Evolutionary conservation across 2,113 vertebrate species (phyloP).

Genomic region (Xenopus laevis): DNA sequence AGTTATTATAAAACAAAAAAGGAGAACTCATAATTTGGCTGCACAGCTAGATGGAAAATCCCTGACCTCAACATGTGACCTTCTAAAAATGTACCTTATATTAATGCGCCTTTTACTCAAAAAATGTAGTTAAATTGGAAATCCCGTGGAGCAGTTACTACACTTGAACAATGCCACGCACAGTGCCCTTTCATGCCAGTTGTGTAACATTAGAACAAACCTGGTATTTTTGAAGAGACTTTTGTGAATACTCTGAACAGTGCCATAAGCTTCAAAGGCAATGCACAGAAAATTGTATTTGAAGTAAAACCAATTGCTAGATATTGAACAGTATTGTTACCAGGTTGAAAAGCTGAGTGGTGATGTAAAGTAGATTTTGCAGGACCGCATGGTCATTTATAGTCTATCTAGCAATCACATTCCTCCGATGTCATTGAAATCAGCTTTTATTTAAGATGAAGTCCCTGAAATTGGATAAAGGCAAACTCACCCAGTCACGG

Average conservation of each 20-base stretch:
- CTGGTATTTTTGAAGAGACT: background rate
- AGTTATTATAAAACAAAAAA: too few relatives aligned
- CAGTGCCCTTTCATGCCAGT: background rate
- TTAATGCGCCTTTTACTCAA: background rate
- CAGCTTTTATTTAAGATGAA: background rate
- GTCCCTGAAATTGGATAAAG: slow-evolving; percentile 4
- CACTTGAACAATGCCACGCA: background rate
- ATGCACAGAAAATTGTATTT: background rate
- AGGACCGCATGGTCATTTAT: background rate
- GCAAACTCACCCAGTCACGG: background rate
- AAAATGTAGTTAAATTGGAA: background rate
- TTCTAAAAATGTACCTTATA: too few relatives aligned
- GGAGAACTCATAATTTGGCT: too few relatives aligned
- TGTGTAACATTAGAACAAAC: background rate
- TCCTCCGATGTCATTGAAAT: background rate
- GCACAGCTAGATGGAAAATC: too few relatives aligned
- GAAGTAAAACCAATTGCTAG: background rate
- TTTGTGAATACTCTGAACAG: background rate
- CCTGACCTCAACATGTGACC: too few relatives aligned
- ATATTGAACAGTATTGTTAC: background rate
- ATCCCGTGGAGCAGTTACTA: background rate
- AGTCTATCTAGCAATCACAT: background rate
- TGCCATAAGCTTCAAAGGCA: background rate
- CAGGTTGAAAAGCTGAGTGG: background rate
- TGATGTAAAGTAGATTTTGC: background rate